A percentile compares a stretch with the other conserved stretches of the same genome.
Conservation (phyloP, 2,113 vertebrate genomes). For the Ceyx melanurus region DNA sequence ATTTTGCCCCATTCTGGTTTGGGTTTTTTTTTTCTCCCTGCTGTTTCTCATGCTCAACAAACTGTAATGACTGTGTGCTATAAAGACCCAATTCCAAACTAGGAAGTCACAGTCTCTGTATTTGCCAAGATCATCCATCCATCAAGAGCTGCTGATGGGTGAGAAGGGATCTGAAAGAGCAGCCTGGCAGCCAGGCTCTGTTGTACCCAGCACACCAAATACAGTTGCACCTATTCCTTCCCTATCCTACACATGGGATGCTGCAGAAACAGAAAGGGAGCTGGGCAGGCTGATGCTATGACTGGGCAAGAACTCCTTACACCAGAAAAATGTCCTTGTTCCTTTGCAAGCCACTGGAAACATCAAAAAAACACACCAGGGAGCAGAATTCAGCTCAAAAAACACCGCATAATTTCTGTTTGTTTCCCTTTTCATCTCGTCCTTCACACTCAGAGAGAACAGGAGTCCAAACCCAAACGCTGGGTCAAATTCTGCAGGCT, state of each 20-base stretch:
- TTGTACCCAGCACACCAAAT: neutral
- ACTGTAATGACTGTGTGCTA: neutral
- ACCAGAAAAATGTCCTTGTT: neutral
- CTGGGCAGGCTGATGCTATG: rapidly evolving
- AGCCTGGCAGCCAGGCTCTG: neutral
- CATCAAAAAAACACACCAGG: neutral
- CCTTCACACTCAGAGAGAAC: neutral
- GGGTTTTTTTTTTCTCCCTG: neutral
- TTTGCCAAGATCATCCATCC: neutral
- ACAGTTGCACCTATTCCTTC: neutral
- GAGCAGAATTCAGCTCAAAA: neutral
- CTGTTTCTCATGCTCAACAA: neutral
- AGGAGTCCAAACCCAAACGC: neutral
- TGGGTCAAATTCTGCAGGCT: neutral
- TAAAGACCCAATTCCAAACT: neutral
- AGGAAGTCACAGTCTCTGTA: neutral
- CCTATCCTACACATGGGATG: neutral
- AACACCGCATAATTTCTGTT: neutral
- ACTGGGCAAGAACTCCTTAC: neutral
- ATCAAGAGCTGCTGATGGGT: neutral
- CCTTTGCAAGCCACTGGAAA: neutral
- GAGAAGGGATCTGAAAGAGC: neutral
- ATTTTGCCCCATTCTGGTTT: neutral
- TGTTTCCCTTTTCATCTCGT: neutral
- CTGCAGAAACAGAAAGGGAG: neutral